These are phyloP conservation scores for Eristalinus aeneus DNA, from an alignment of 2,888 invertebrate genomes.

Conservation along the genomic window DNA sequence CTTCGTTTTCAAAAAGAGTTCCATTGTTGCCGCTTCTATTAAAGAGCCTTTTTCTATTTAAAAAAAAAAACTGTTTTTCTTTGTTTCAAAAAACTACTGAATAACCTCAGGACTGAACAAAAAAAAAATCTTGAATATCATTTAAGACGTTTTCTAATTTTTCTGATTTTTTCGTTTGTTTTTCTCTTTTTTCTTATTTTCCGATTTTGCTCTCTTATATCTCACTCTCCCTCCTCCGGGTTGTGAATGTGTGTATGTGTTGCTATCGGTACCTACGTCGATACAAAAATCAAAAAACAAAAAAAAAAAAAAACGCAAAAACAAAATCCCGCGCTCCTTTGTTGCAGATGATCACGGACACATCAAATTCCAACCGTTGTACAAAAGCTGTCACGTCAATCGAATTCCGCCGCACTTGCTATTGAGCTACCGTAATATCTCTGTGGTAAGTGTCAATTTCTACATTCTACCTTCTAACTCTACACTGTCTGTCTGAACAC, in stretches of 20 bases:
- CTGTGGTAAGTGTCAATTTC: constrained; percentile 84
- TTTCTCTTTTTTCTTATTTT: constrained; percentile 55
- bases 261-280: constrained; percentile 46
- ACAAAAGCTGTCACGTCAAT: constrained; percentile 87
- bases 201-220: constrained; percentile 54
- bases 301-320: constrained; percentile 71
- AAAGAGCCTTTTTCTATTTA: no score
- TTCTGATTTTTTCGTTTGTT: background rate
- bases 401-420: constrained; percentile 86
- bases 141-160: background rate
- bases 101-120: background rate
- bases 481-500: background rate
- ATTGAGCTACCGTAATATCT: constrained; percentile 88
- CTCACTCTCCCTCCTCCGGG: constrained; percentile 49
- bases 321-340: constrained; percentile 42
- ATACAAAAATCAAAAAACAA: constrained; percentile 48
- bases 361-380: constrained; percentile 87
- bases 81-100: background rate
- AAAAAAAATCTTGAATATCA: constrained; percentile 27
- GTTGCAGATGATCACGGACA: constrained; percentile 83
- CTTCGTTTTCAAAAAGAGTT: no score
- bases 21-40: no score
- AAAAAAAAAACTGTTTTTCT: background rate
- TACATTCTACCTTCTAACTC: background rate
- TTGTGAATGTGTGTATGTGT: constrained; percentile 37